phyloP scores from a whole-genome alignment of 1,140 invertebrate genomes.

The Drosophila suzukii region DNA sequence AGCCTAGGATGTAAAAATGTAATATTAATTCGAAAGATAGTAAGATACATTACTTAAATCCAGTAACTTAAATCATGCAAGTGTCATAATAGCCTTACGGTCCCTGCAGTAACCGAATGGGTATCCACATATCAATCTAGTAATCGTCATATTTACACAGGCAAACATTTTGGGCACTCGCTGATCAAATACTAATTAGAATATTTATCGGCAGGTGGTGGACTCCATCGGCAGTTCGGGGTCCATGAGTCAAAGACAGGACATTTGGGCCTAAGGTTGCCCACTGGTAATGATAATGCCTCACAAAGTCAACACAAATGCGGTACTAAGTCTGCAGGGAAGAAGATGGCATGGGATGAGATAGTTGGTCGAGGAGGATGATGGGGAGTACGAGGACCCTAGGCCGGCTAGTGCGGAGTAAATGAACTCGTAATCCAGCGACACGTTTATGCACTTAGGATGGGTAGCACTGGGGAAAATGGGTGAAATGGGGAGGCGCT shows the following conservation, averaged over 20 bases:
- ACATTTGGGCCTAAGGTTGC: conserved; percentile 67
- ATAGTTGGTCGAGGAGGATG: background rate
- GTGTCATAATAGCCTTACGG: too few species aligned
- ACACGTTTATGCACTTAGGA: conserved; percentile 78
- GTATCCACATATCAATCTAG: conserved; percentile 5
- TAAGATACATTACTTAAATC: too few species aligned
- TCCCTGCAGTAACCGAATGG: background rate
- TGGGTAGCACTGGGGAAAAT: conserved; percentile 12
- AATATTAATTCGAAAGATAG: too few species aligned
- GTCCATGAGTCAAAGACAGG: conserved; percentile 8
- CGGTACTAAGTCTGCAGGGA: conserved; percentile 42
- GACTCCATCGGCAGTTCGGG: conserved; percentile 24
- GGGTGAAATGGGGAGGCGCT: background rate
- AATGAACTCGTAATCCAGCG: conserved; percentile 79
- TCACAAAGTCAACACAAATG: conserved; percentile 74
- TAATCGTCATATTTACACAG: conserved; percentile 55
- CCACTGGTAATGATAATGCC: conserved; percentile 80
- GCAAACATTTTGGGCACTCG: conserved; percentile 63
- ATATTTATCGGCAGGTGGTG: conserved; percentile 33
- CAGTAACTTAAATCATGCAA: too few species aligned
- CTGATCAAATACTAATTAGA: conserved; percentile 62
- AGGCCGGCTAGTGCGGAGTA: conserved; percentile 47
- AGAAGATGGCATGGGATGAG: background rate
- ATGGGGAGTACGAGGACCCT: background rate
- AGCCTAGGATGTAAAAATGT: too few species aligned